A percentile compares a stretch with the other conserved stretches of the same genome.
Evolutionary conservation across 2,797 vertebrate species (phyloP).

Genomic region (Lagorchestes hirsutus): DNA sequence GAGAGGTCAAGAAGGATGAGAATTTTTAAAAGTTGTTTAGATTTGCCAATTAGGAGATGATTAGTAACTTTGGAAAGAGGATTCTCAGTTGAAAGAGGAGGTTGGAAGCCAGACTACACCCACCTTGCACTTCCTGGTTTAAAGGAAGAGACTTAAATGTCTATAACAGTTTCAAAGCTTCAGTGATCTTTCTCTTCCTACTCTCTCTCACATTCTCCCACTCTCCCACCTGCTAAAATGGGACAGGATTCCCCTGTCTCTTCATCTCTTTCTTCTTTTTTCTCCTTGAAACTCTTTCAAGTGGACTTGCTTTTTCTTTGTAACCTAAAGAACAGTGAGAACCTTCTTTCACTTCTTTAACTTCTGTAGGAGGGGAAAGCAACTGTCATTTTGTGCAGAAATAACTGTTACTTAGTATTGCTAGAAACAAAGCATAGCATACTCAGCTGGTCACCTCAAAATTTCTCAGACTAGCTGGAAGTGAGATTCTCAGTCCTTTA

Average conservation of each 20-base stretch:
- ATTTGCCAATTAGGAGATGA: neutral
- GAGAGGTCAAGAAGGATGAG: neutral
- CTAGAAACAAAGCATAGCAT: neutral
- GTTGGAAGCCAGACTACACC: neutral
- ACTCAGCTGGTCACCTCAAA: neutral
- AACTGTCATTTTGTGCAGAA: neutral
- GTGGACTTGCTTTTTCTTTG: neutral
- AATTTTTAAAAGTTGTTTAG: neutral
- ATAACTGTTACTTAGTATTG: neutral
- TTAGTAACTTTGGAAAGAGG: neutral
- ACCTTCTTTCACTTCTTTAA: neutral
- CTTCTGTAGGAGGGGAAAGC: neutral
- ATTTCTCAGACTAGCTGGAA: neutral
- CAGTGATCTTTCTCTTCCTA: neutral
- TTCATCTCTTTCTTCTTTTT: neutral
- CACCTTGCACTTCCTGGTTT: neutral
- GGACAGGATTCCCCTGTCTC: neutral
- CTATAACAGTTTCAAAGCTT: neutral
- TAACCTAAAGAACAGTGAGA: neutral
- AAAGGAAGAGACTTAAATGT: neutral
- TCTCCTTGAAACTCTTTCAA: neutral
- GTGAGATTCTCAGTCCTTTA: neutral
- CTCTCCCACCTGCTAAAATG: neutral
- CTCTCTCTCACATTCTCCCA: neutral
- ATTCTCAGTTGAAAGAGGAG: neutral